Evolutionary conservation across 2,888 invertebrate genomes (phyloP).

Genomic region (Portevinia maculata): DNA sequence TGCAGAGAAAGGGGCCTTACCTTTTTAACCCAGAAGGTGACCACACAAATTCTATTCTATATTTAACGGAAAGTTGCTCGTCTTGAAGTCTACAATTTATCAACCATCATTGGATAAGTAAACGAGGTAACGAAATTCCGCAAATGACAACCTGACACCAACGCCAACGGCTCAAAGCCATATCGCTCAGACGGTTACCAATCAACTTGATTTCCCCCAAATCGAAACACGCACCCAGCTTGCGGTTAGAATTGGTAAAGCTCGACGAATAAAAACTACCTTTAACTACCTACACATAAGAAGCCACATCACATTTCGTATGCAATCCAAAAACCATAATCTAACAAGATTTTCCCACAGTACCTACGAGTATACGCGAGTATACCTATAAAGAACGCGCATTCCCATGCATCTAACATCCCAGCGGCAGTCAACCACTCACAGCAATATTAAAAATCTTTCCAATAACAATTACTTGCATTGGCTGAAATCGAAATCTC

Average conservation of each 20-base stretch:
- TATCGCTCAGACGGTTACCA: too few relatives aligned
- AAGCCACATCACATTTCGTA: slow-evolving; percentile 2
- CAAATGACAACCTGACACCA: background rate
- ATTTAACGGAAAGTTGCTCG: too few relatives aligned
- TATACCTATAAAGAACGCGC: background rate
- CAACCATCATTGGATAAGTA: too few relatives aligned
- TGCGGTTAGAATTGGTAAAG: slow-evolving; percentile 11
- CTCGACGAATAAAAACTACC: slow-evolving; percentile 10
- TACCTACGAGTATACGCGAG: background rate
- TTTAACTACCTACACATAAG: background rate
- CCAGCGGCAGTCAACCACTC: slow-evolving; percentile 18
- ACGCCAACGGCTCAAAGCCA: too few relatives aligned
- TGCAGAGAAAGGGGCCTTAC: too few relatives aligned
- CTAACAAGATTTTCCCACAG: slow-evolving; percentile 55
- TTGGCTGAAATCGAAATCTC: slow-evolving; percentile 70
- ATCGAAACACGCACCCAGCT: too few relatives aligned
- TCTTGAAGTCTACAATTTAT: too few relatives aligned
- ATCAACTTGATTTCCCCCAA: too few relatives aligned
- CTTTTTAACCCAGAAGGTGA: too few relatives aligned
- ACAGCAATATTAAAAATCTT: slow-evolving; percentile 49
- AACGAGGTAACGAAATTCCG: background rate
- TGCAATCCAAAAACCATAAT: slow-evolving; percentile 9
- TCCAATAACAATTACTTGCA: slow-evolving; percentile 63
- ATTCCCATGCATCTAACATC: too few relatives aligned
- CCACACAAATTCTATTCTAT: too few relatives aligned